phyloP scores from a whole-genome alignment of 1,140 invertebrate species.

The Drosophila athabasca region DNA sequence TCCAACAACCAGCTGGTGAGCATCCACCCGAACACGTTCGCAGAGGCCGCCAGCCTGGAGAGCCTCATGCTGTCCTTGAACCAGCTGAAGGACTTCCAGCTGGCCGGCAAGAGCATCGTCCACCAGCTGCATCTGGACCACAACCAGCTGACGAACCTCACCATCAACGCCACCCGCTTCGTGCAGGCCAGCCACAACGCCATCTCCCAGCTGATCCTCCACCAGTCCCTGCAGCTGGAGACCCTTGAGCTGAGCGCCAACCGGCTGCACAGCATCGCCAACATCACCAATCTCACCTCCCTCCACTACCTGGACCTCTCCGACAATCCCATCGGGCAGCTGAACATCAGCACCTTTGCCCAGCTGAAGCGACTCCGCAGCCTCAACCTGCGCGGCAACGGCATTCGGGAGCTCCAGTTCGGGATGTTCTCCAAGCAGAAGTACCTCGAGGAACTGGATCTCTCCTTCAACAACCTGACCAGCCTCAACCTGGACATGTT shows the following conservation, averaged over 20 bases:
- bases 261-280: slow-evolving; percentile 57
- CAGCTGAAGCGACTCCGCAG: slow-evolving; percentile 64
- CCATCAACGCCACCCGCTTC: slow-evolving; percentile 69
- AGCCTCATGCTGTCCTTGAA: slow-evolving; percentile 66
- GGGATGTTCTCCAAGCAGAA: slow-evolving; percentile 81
- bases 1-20: slow-evolving; percentile 59
- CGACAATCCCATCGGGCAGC: slow-evolving; percentile 69
- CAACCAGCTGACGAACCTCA: slow-evolving; percentile 69
- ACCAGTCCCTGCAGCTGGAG: slow-evolving; percentile 64
- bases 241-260: slow-evolving; percentile 65
- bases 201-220: slow-evolving; percentile 55
- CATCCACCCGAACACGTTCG: slow-evolving; percentile 73
- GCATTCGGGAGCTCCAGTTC: slow-evolving; percentile 61
- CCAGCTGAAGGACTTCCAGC: slow-evolving; percentile 49
- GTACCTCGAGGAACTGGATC: slow-evolving; percentile 69
- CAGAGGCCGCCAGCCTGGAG: slow-evolving; percentile 67
- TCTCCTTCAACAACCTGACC: slow-evolving; percentile 79
- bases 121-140: slow-evolving; percentile 70
- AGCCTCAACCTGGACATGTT: slow-evolving; percentile 78
- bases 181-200: slow-evolving; percentile 73
- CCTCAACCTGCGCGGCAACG: slow-evolving; percentile 60
- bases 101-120: slow-evolving; percentile 72
- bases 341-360: slow-evolving; percentile 74
- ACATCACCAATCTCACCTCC: slow-evolving; percentile 65
- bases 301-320: slow-evolving; percentile 69